A percentile compares a stretch with the other conserved stretches of the same genome.
phyloP scores from a whole-genome alignment of 2,888 invertebrate species.

The Tetragonula carbonaria region DNA sequence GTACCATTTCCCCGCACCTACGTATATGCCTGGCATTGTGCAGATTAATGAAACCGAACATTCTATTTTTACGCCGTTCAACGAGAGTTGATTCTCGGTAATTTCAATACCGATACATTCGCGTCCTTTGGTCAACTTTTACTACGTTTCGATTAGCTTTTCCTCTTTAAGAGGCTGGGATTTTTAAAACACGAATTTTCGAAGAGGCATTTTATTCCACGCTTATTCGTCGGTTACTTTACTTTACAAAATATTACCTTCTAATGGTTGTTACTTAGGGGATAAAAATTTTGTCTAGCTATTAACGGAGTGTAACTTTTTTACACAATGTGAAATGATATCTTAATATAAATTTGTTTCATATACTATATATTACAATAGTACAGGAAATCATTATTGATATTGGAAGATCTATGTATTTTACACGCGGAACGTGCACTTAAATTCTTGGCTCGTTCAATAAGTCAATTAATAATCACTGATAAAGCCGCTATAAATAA shows the following conservation, averaged over 20 bases:
- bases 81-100: conserved; percentile 28
- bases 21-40: conserved; percentile 46
- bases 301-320: background rate
- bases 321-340: too few species aligned
- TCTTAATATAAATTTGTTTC: too few species aligned
- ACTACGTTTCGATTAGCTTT: background rate
- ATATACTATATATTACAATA: too few species aligned
- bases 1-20: conserved; percentile 39
- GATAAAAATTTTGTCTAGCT: background rate
- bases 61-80: conserved; percentile 44
- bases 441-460: too few species aligned
- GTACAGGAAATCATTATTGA: too few species aligned
- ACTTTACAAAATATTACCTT: background rate
- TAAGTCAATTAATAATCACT: too few species aligned
- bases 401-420: too few species aligned
- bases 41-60: conserved; percentile 54
- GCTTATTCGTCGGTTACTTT: too few species aligned
- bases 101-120: background rate
- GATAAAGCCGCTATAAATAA: background rate
- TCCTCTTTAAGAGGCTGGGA: background rate
- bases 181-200: too few species aligned
- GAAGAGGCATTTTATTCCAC: background rate
- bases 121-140: background rate
- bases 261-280: too few species aligned
- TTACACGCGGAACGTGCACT: too few species aligned